Evolutionary conservation across 2,888 invertebrate genomes (phyloP), one percentile per base, ranked within the genome.

Genomic region (Cosmia pyralina): DNA sequence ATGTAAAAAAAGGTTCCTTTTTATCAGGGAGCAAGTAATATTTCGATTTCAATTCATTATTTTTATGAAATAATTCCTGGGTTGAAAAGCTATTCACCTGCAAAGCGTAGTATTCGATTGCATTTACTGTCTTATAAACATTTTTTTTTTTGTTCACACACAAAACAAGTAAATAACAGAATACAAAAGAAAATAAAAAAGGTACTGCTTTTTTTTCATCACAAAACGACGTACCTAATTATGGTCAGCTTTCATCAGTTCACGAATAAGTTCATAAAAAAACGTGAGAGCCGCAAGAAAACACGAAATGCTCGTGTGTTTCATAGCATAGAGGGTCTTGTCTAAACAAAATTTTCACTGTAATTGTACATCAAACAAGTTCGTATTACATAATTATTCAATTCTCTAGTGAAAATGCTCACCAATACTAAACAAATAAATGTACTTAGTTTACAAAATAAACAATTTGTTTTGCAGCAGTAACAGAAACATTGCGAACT

Each of bases 1-100:
- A 79, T 46, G 65, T 67, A 69, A 75, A 79, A 80, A 79, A 78
- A 48, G 38, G 7, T 11, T 60, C 63, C 44, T 63, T 64, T 75
- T 70, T 66, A 48, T 17, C n/a, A 11, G 7, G 5, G 10, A 44
- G 28, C 19, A 50, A 62, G 64, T 53, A 48, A 34, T 66, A 60
- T 57, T 69, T 63, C n/a, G 41, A 80, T 68, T 58, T 22, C 4
- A n/a, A 41, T 58, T 15, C 52, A 1, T 64, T n/a, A 5, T 48
- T 64, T 52, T 46, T 4, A n/a, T 34, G 2, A 34, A 34, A 17
- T 1, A 17, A 44, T 63, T 34, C 19, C 8, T 60, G 15, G 34
- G 44, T 44, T 52, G 11, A 6, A 19, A 69, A 44, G 55, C 15
- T 2, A 22, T 38, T 10, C 8, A 48, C 10, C 13, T 2, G 7